These are phyloP conservation scores for Ammospiza maritima DNA, from an alignment of 2,797 vertebrate species.

Conservation along the genomic window DNA sequence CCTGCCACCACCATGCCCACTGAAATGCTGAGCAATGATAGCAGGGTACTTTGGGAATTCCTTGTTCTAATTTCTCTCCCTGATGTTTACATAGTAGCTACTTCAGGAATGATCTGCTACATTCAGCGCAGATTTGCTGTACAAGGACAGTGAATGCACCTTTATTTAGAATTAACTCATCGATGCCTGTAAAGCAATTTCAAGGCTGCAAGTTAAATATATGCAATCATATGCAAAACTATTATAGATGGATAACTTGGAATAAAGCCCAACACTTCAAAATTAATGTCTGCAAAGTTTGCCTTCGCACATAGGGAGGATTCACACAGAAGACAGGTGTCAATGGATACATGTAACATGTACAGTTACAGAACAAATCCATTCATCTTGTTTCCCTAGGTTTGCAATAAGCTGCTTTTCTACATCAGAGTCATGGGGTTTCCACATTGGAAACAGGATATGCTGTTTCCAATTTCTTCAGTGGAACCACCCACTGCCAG, in stretches of 20 bases:
- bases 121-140: accelerated
- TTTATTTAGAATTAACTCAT: neutral
- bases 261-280: neutral
- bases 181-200: neutral
- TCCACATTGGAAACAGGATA: neutral
- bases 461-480: neutral
- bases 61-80: neutral
- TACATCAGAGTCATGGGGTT: neutral
- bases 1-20: neutral
- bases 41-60: neutral
- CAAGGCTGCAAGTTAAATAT: neutral
- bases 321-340: neutral
- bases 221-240: neutral
- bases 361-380: neutral
- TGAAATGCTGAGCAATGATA: neutral
- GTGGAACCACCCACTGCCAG: neutral
- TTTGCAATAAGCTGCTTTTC: neutral
- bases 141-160: neutral
- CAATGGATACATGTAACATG: neutral
- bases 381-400: neutral
- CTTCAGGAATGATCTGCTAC: neutral
- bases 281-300: neutral
- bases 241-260: neutral
- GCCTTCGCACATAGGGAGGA: neutral
- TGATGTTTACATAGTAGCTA: neutral